phyloP scores from a whole-genome alignment of 2,888 invertebrate genomes.

The Dorcus hopei region DNA sequence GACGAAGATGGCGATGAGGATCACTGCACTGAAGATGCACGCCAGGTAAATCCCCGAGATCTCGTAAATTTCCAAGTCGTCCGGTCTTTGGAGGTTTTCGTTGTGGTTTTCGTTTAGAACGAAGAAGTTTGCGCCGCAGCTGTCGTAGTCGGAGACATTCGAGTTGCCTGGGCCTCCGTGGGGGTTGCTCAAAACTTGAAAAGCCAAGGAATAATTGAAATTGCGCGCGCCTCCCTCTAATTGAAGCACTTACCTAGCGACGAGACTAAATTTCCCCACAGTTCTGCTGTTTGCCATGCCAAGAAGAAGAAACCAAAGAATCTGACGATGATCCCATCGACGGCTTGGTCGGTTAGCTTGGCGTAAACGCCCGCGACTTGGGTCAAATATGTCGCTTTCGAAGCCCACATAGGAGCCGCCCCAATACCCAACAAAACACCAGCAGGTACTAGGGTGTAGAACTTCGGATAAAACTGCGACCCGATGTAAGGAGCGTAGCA shows the following conservation, averaged over 20 bases:
- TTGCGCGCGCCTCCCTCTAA: not conserved
- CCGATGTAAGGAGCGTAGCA: slow-evolving; percentile 94
- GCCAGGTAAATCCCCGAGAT: slow-evolving; percentile 86
- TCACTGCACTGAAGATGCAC: slow-evolving; percentile 80
- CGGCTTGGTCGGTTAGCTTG: slow-evolving; percentile 78
- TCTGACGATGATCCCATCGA: slow-evolving; percentile 89
- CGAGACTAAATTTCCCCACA: slow-evolving; percentile 96
- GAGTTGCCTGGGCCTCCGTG: slow-evolving; percentile 56
- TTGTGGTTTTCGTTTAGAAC: slow-evolving; percentile 68
- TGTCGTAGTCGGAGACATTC: slow-evolving; percentile 52
- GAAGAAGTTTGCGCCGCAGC: slow-evolving; percentile 82
- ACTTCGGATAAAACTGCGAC: slow-evolving; percentile 88
- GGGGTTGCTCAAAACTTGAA: slow-evolving; percentile 69
- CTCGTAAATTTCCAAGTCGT: slow-evolving; percentile 81
- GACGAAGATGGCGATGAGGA: slow-evolving; percentile 82
- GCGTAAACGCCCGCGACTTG: slow-evolving; percentile 91
- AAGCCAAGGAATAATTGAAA: not conserved
- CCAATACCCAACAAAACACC: slow-evolving; percentile 92
- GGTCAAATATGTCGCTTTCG: slow-evolving; percentile 96
- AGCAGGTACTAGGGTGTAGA: slow-evolving; percentile 89
- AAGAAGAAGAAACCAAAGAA: slow-evolving; percentile 99
- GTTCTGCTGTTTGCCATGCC: slow-evolving; percentile 94
- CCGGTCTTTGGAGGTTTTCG: slow-evolving; percentile 76
- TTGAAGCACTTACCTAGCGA: slow-evolving; percentile 68
- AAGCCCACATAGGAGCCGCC: slow-evolving; percentile 97